These are phyloP conservation scores for Heliothis subflexa DNA, from an alignment of 1,140 invertebrate genomes.

Conservation along the genomic window DNA sequence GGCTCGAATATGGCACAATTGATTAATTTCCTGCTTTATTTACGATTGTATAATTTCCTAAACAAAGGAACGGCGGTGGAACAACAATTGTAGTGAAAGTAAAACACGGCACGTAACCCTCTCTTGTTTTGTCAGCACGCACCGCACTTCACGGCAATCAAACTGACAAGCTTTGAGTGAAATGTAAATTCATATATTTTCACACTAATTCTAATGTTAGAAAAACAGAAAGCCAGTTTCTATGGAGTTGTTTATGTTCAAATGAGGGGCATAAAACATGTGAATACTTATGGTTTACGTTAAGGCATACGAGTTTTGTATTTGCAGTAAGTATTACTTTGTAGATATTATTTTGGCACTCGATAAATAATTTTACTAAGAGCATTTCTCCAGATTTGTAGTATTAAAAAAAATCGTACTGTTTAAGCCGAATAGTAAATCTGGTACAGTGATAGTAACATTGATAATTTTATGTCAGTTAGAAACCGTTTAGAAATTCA, in stretches of 20 bases:
- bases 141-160: conserved; percentile 52
- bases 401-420: no score
- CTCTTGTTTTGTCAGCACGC: conserved; percentile 56
- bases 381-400: no score
- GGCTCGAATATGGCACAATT: conserved; percentile 23
- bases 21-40: conserved; percentile 60
- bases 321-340: no score
- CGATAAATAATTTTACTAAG: no score
- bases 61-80: conserved; percentile 53
- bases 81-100: conserved; percentile 49
- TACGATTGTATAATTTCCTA: conserved; percentile 47
- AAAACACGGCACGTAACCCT: conserved; percentile 42
- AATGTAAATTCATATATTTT: conserved; percentile 44
- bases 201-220: conserved; percentile 31
- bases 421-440: no score
- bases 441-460: no score
- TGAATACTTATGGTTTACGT: no score
- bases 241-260: not conserved
- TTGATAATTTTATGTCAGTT: no score
- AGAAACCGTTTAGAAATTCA: no score
- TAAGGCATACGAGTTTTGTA: no score
- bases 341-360: no score
- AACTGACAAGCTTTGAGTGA: conserved; percentile 45
- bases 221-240: not conserved
- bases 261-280: no score